Evolutionary conservation across 1,140 invertebrate species (phyloP), one percentile per base, ranked within the genome.

Genomic region (Apis dorsata): DNA sequence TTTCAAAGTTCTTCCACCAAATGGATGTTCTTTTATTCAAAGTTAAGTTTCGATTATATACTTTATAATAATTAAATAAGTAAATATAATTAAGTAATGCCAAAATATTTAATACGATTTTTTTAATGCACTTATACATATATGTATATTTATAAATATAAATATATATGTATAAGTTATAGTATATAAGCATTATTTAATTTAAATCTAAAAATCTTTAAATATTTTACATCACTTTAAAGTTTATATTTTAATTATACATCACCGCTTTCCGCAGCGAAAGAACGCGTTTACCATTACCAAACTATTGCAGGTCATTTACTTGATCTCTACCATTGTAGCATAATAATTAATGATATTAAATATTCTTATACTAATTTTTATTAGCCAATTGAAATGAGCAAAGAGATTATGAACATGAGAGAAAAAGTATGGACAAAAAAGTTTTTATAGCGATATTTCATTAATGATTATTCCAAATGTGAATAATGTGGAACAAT

Each of bases 321-420:
- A 81, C 80, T 91, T 93, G 92, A 94, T 93, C 92, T 93, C 92
- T 92, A 93, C 90, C 89, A 93, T 92, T 92, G 82, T 93, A 93
- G 88, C 81, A 90, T 92, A 91, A 90, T 88, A 91, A 86, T 90
- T 86, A 89, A 86, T 53, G 69, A 83, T 86, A 79, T 83, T 81
- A 89, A 89, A 92, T 92, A 91, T 91, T 88, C 86, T 91, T 91
- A 90, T 91, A 91, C 85, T 86, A 87, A 92, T 90, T 91, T 91
- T 92, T 92, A 91, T 89, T 93, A 92, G 90, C 84, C 84, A 93
- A 92, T 92, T 91, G 75, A 90, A 86, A 83, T 72, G 82, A 90
- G 79, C 75, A 77, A 75, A 83, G 72, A 85, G 78, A 86, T 62
- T 79, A 79, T 60, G 57, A 80, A 17, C 44, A 24, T n/a, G 66